Evolutionary conservation across 2,888 invertebrate genomes (phyloP).

Genomic region (Chymomyza procnemis): DNA sequence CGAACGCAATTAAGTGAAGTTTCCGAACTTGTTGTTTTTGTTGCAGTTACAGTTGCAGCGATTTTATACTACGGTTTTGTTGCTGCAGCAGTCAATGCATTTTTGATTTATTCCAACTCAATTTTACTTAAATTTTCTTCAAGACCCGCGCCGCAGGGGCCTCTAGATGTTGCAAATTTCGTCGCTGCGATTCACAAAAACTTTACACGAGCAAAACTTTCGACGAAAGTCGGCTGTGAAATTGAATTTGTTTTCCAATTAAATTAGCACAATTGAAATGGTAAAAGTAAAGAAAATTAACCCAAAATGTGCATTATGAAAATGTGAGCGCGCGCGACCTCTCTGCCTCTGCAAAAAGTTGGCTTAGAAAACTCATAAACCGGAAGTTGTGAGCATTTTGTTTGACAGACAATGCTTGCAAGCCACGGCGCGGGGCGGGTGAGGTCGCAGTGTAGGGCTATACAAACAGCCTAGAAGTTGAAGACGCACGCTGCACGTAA

Average conservation of each 20-base stretch:
- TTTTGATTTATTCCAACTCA: conserved; percentile 1
- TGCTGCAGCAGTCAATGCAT: neutral
- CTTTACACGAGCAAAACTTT: neutral
- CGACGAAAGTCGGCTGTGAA: conserved; percentile 16
- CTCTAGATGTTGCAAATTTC: neutral
- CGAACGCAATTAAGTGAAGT: conserved; percentile 19
- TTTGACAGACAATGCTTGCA: conserved; percentile 36
- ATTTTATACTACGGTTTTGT: neutral
- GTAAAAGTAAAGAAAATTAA: conserved; percentile 30
- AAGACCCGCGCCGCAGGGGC: too few relatives aligned
- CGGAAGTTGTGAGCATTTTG: conserved; percentile 41
- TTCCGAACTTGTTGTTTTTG: neutral
- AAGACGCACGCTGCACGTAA: conserved; percentile 30
- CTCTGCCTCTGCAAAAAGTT: neutral
- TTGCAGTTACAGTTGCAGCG: too few relatives aligned
- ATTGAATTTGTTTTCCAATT: conserved; percentile 65
- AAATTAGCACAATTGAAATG: conserved; percentile 56
- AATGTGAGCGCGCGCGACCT: neutral
- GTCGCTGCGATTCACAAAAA: neutral
- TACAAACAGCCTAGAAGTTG: neutral
- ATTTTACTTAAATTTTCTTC: conserved; percentile 9
- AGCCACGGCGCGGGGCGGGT: neutral
- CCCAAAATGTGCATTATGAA: conserved; percentile 7
- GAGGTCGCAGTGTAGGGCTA: conserved; percentile 1
- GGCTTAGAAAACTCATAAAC: conserved; percentile 1